Evolutionary conservation across 1,140 invertebrate genomes (phyloP), one percentile per base, ranked within the genome.

Genomic region (Tetraneura akinire): DNA sequence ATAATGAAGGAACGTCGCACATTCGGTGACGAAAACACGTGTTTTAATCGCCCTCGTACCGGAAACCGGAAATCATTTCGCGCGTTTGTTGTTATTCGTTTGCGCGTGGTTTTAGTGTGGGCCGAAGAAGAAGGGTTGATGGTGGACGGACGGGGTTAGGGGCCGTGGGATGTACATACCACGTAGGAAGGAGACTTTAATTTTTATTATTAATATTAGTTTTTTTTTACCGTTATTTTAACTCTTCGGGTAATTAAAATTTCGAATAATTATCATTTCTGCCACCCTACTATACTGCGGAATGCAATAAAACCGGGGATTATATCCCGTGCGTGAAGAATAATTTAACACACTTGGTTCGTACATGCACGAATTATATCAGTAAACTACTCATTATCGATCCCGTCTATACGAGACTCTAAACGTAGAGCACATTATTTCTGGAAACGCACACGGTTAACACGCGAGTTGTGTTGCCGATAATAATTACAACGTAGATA

Each of bases 271-370:
- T n/a, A n/a, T n/a, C n/a, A n/a, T n/a, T n/a, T n/a, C n/a, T n/a
- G n/a, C n/a, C n/a, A n/a, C 23, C 64, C n/a, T 21, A 8, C 16
- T 37, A 37, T 16, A 47, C 37, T 21, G 8, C 16, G n/a, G n/a
- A 18, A 47, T n/a, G 47, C 66, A 68, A 68, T 68, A 68, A 68
- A 68, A 68, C 66, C 23, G 66, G n/a, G n/a, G n/a, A n/a, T n/a
- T n/a, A n/a, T n/a, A n/a, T 68, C 21, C 45, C 21, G 66, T 29
- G 66, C n/a, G n/a, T n/a, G 42, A 37, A 21, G 42, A 45, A 42
- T 68, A 42, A 8, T 68, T 68, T 68, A 47, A 68, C 45, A 68
- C 37, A 45, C 37, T 68, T 68, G 64, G 64, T 37, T 68, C 37
- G 8, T 32, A 68, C 8, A 1, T 23, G 13, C 6, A 37, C 6